Percentiles rank a stretch among this genome's conserved stretches.
phyloP scores from a whole-genome alignment of 2,797 vertebrate genomes.

The Silurus aristotelis region DNA sequence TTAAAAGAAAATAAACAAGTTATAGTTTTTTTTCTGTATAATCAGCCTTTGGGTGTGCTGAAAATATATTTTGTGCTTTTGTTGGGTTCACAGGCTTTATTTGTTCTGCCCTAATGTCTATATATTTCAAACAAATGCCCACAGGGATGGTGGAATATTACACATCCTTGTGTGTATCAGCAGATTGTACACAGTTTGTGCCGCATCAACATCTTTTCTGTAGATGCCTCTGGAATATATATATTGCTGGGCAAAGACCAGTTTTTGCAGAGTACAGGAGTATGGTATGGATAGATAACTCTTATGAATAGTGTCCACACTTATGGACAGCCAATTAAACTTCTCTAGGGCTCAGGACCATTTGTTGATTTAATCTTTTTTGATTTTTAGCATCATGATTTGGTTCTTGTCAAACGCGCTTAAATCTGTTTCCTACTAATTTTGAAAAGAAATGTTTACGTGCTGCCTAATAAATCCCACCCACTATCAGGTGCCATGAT shows the following conservation, averaged over 20 bases:
- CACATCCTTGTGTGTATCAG: conserved; percentile 8
- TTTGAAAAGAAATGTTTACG: too few relatives aligned
- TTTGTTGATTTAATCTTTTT: too few relatives aligned
- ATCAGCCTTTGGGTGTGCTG: not conserved
- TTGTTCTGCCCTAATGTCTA: not conserved
- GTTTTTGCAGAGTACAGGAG: not conserved
- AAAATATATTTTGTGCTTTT: not conserved
- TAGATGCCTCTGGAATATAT: not conserved
- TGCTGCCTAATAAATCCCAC: too few relatives aligned
- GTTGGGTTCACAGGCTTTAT: not conserved
- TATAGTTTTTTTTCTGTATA: too few relatives aligned
- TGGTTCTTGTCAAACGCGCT: too few relatives aligned
- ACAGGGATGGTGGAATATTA: not conserved
- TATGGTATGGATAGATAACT: not conserved
- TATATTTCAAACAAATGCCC: conserved; percentile 3
- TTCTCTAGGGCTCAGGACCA: too few relatives aligned
- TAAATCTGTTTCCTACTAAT: too few relatives aligned
- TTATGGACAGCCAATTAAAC: too few relatives aligned
- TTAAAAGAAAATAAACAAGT: not conserved
- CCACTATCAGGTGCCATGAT: too few relatives aligned
- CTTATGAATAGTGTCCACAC: not conserved
- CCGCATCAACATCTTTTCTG: not conserved
- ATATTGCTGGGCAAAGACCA: not conserved
- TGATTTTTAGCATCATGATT: too few relatives aligned
- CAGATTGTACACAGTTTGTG: not conserved